phyloP scores from a whole-genome alignment of 1,140 invertebrate genomes.

The Drosophila lini region DNA sequence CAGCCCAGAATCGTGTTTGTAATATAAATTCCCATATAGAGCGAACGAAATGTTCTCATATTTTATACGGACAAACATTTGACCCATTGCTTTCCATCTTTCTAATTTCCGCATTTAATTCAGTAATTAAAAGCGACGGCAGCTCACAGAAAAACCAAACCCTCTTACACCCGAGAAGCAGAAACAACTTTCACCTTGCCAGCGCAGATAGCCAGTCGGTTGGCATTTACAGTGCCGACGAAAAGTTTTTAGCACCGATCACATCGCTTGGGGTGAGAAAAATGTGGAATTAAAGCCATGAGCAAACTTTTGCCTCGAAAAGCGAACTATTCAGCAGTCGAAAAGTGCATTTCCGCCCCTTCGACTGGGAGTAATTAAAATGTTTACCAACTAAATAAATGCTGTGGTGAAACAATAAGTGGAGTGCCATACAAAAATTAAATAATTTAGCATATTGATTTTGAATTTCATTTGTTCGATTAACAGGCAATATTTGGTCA shows the following conservation, averaged over 20 bases:
- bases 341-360: slow-evolving; percentile 19
- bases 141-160: slow-evolving; percentile 23
- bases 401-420: slow-evolving; percentile 18
- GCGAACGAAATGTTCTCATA: slow-evolving; percentile 32
- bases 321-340: slow-evolving; percentile 1
- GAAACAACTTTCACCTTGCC: slow-evolving; percentile 51
- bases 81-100: slow-evolving; percentile 33
- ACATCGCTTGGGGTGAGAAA: slow-evolving; percentile 5
- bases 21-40: slow-evolving; percentile 4
- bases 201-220: slow-evolving; percentile 1
- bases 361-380: slow-evolving; percentile 42
- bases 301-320: slow-evolving; percentile 10
- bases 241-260: slow-evolving; percentile 44
- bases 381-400: slow-evolving; percentile 47
- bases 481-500: slow-evolving; percentile 20
- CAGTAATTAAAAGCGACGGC: slow-evolving; percentile 45
- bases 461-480: slow-evolving; percentile 34
- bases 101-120: slow-evolving; percentile 56
- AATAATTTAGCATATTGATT: slow-evolving; percentile 24
- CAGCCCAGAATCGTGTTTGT: slow-evolving; percentile 17
- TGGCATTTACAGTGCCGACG: slow-evolving; percentile 28
- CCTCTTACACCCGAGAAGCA: slow-evolving; percentile 24
- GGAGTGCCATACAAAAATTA: neutral
- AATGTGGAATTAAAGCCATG: slow-evolving; percentile 17
- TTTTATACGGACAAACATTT: slow-evolving; percentile 10